Evolutionary conservation across 2,888 invertebrate genomes (phyloP), one percentile per base, ranked within the genome.

Genomic region (Epiperipatus broadwayi): DNA sequence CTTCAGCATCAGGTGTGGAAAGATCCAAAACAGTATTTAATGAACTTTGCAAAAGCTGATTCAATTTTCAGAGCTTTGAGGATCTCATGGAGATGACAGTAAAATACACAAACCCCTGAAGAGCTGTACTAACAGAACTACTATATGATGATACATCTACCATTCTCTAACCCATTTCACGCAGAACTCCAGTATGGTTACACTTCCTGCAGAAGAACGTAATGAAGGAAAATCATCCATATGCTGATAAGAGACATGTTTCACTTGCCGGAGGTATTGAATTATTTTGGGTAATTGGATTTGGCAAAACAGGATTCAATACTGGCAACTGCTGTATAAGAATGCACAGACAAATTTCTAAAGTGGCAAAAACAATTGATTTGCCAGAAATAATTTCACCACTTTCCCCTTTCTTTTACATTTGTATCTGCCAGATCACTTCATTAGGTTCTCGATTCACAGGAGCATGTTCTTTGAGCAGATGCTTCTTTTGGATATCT

Each of bases 301-400:
- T 58, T 21, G 63, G 63, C 32, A 64, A 63, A 31, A 20, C 49
- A 0, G 87, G 87, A 56, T 83, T 85, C 46, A 91, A 66, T 0
- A 74, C 72, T 1, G 89, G 89, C 46, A 87, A 68, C 49, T 91
- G 76, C 7, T 85, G 67, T 1, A 91, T 84, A 35, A 93, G 65
- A 3, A 89, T 68, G 58, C 93, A 93, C 29, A 95, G 66, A 51
- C 84, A 84, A 37, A 91, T 84, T 64, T 95, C 93, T 25, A 95
- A 59, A 12, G 83, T 73, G 2, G 91, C 83, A 62, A 89, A 93
- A 7, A 85, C 83, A 28, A 91, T 68, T 0, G 91, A 89, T 50
- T 77, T 75, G 15, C 81, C 83, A 0, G 84, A 79, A 5, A 71
- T 64, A 39, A 93, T 69, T 50, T 79, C 75, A 0, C 85, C 87